Conservation (phyloP, 2,888 invertebrate species). For the Athalia cordata region DNA sequence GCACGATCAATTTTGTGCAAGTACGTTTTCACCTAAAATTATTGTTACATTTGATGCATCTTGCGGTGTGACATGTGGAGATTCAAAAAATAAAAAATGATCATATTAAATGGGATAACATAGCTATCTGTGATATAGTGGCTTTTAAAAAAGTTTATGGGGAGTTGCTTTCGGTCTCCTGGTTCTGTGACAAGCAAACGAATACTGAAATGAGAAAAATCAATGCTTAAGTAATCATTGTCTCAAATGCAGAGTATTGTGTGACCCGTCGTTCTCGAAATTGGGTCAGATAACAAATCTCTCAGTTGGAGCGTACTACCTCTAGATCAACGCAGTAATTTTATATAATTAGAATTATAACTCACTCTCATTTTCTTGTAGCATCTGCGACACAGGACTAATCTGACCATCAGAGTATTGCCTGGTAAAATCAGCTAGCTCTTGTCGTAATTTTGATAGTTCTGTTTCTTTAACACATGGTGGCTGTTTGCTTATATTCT, state of each 20-base stretch:
- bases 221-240: not conserved
- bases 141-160: not conserved
- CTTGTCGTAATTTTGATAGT: slow-evolving; percentile 31
- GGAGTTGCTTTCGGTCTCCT: not conserved
- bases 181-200: slow-evolving; percentile 3
- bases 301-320: not conserved
- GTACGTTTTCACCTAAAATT: not conserved
- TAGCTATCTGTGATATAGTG: too few species aligned
- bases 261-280: not conserved
- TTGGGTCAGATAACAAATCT: not conserved
- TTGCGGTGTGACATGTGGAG: not conserved
- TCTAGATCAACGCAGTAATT: not conserved
- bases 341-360: not conserved
- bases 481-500: not conserved
- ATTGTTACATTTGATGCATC: not conserved
- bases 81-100: not conserved
- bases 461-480: slow-evolving; percentile 13
- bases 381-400: slow-evolving; percentile 1
- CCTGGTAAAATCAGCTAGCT: slow-evolving; percentile 36
- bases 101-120: not conserved
- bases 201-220: slow-evolving; percentile 35
- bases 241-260: not conserved
- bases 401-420: slow-evolving; percentile 30
- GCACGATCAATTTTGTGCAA: not conserved
- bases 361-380: slow-evolving; percentile 20